Evolutionary conservation across 2,797 vertebrate species (phyloP), one percentile per base, ranked within the genome.

Genomic region (Pelochelys cantorii): DNA sequence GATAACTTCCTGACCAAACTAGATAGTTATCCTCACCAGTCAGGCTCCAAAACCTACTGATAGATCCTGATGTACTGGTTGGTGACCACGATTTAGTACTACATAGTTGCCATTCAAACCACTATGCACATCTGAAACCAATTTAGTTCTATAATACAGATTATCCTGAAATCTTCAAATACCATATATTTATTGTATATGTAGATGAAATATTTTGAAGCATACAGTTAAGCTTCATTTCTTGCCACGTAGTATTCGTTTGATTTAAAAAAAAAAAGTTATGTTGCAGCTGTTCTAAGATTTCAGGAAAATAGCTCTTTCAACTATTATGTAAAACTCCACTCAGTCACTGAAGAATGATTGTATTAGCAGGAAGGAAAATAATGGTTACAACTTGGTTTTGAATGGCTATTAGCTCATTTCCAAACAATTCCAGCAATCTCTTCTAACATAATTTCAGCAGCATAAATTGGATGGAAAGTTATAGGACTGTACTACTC

Each of bases 381-480:
- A 81, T 84, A 86, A 93, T 81, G 82, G 55, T 90, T 84, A 85
- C 6, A 78, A 78, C 83, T 83, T 92, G 62, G 79, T 27, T 94
- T 94, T 90, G 74, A 81, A 92, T 85, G 88, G 42, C n/a, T 85
- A 89, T 91, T 81, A 84, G 79, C 56, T 93, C 17, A 90, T 91
- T 90, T 84, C 65, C 59, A 56, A 95, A 85, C 90, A 92, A 84
- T 89, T 86, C 53, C 79, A 93, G 59, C 75, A 53, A 90, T 81
- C 79, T 87, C 37, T 88, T 92, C 75, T 86, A 84, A 92, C 31
- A 13, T 74, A 54, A 95, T 96, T 96, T 95, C 85, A 56, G 62
- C 75, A 83, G 91, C 85, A 89, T 79, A 89, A 56, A 84, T 31
- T 56, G 31, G 52, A 59, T 71, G 15, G 81, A 95, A 94, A 55